A percentile compares a stretch with the other conserved stretches of the same genome.
These are phyloP conservation scores for Petrosia ficiformis DNA, from an alignment of 37 sponge, comb jelly and placozoan genomes.

Conservation along the genomic window DNA sequence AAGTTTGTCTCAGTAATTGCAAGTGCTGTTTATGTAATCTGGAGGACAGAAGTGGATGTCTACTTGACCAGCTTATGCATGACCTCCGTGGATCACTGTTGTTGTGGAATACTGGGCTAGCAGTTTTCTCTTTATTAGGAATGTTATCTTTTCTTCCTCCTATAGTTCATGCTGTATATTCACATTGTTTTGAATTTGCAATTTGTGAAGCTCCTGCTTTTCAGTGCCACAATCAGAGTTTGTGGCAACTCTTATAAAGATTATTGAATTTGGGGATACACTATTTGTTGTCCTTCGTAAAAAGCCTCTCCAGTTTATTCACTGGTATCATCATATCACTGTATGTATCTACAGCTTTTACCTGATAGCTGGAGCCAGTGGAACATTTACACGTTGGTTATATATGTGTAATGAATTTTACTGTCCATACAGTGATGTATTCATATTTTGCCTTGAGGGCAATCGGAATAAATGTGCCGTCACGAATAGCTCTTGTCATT, in stretches of 20 bases:
- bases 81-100: slow-evolving; percentile 26
- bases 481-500: not conserved
- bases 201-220: too few relatives aligned
- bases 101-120: slow-evolving; percentile 63
- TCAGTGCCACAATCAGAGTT: too few relatives aligned
- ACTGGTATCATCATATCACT: slow-evolving; percentile 89
- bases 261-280: slow-evolving; percentile 72
- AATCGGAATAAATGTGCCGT: not conserved
- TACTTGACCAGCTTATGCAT: too few relatives aligned
- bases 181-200: too few relatives aligned
- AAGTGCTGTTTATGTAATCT: too few relatives aligned
- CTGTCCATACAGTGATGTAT: not conserved
- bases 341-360: slow-evolving; percentile 60
- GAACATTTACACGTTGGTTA: too few relatives aligned
- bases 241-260: slow-evolving; percentile 57
- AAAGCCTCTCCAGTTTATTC: slow-evolving; percentile 66
- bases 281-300: slow-evolving; percentile 68
- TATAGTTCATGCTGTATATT: too few relatives aligned
- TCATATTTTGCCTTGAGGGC: not conserved
- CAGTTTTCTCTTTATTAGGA: slow-evolving; percentile 57
- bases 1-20: too few relatives aligned
- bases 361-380: slow-evolving; percentile 45
- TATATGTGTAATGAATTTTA: not conserved
- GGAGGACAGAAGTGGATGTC: too few relatives aligned
- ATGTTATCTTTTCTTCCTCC: too few relatives aligned